A percentile compares a stretch with the other conserved stretches of the same genome.
phyloP scores from a whole-genome alignment of 2,797 vertebrate species.

The Scolopax rusticola region DNA sequence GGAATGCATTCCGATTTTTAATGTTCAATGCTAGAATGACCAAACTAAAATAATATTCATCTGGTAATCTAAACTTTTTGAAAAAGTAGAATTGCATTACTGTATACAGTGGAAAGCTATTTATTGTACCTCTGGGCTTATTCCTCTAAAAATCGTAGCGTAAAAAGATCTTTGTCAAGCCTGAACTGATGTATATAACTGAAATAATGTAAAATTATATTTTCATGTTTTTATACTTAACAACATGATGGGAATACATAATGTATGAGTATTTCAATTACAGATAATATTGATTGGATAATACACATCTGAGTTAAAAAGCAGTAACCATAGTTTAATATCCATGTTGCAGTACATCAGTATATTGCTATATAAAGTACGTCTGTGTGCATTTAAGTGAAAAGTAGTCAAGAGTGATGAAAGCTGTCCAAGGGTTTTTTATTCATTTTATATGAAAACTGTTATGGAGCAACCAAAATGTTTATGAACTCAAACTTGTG shows the following conservation, averaged over 20 bases:
- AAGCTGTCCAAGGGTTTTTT: constrained; percentile 82
- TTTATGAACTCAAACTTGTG: constrained; percentile 84
- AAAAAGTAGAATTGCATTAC: constrained; percentile 57
- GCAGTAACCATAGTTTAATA: constrained; percentile 82
- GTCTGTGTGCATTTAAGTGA: constrained; percentile 84
- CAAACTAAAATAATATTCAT: constrained; percentile 78
- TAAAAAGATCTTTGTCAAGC: constrained; percentile 80
- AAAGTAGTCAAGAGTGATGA: constrained; percentile 82
- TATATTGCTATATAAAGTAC: constrained; percentile 83
- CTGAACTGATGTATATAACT: constrained; percentile 84
- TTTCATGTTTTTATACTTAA: constrained; percentile 88
- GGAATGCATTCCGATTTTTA: constrained; percentile 70
- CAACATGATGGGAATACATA: constrained; percentile 79
- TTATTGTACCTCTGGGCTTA: constrained; percentile 81
- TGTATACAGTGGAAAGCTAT: constrained; percentile 74
- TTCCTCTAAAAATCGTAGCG: constrained; percentile 78
- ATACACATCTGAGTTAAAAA: constrained; percentile 79
- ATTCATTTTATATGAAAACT: constrained; percentile 85
- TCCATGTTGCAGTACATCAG: constrained; percentile 81
- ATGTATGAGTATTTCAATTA: constrained; percentile 81
- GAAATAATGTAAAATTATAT: constrained; percentile 88
- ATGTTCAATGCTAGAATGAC: constrained; percentile 74
- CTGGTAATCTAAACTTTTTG: constrained; percentile 70
- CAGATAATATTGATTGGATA: constrained; percentile 79
- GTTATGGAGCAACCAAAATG: constrained; percentile 83